Base-by-base conservation (phyloP, 2,888 invertebrate species). In the Drosophila vallismaia region DNA sequence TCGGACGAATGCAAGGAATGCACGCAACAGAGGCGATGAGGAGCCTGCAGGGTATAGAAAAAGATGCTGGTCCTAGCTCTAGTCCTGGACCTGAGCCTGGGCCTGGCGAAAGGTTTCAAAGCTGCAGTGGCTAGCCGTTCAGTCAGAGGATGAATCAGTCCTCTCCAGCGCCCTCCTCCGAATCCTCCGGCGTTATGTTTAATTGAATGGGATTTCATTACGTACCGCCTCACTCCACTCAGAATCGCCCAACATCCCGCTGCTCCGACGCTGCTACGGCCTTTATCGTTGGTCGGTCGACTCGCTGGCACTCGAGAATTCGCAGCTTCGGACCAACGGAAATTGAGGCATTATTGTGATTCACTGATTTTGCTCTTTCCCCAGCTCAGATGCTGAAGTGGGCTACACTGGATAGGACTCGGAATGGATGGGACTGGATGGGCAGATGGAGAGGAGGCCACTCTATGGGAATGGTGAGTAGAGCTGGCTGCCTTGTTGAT, bases 331-430 rank as follows among this genome's bases (percentile, higher is more conserved):
- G 75, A 55, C 78, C 75, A 77, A 73, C 87, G 86, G 89, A 87
- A 89, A 88, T 87, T 84, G 86, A 89, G 74, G 89, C 88, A 84
- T 88, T 89, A 88, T 78, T 79, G 82, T 86, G 78, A 86, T 81
- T 85, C 89, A 88, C 69, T 85, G 86, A 84, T 76, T 80, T 77
- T 78, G 78, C 76, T 75, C 81, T 76, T 78, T 80, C 53, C 53
- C 72, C 63, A 44, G 72, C 69, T 53, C 49, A 63, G 46, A 42
- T 46, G 14, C 33, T 19, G 46, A 38, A 46, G 33, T 36, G 50
- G 60, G 14, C 45, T 46, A 44, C 55, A 9, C 33, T 38, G 40
- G 50, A 29, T 10, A 12, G 31, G 59, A 8, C 12, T 10, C 19
- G 31, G 59, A 8, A 10, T 24, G 33, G 33, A 33, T 3, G 33